Conservation (phyloP, 2,113 vertebrate species). For the Mus musculus region GRCm39 chr4:153551501-153552000, state of each 20-base stretch:
- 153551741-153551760: accelerated
- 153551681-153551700: background rate
- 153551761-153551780: accelerated
- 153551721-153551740: accelerated
- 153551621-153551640: background rate
- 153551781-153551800: accelerated
- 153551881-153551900: no score
- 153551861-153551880: no score
- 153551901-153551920: accelerated
- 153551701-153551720: background rate
- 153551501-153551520: background rate
- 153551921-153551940: accelerated
- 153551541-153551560: accelerated
- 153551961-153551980: background rate
- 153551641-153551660: background rate
- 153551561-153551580: background rate
- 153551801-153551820: background rate
- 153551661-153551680: accelerated
- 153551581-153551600: background rate
- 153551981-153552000: accelerated
- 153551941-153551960: accelerated
- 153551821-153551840: background rate
- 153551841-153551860: background rate
- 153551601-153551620: background rate
- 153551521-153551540: accelerated